Percentiles rank a stretch among this genome's conserved stretches.
phyloP scores from a whole-genome alignment of 2,888 invertebrate genomes.

The Heteropelma amictum region DNA sequence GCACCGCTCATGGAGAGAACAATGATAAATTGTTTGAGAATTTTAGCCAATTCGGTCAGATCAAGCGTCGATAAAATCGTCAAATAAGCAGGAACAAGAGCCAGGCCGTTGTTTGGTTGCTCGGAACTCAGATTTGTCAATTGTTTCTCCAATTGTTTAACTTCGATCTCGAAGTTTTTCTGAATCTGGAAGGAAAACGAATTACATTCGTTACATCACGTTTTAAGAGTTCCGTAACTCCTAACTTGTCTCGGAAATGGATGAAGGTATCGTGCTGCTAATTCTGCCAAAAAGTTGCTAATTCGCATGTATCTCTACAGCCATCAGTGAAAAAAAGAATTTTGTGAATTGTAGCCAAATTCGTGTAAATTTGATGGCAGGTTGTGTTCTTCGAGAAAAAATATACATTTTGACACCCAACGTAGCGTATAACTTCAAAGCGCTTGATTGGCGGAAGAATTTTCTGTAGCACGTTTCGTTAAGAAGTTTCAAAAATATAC shows the following conservation, averaged over 20 bases:
- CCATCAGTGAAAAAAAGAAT: neutral
- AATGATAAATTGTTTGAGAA: slow-evolving; percentile 81
- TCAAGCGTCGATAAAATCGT: slow-evolving; percentile 80
- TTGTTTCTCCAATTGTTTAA: slow-evolving; percentile 82
- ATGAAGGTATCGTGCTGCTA: no score
- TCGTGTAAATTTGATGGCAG: neutral
- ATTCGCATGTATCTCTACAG: no score
- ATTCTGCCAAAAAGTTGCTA: no score
- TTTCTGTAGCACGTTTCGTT: no score
- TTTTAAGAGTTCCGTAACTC: no score
- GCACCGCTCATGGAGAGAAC: slow-evolving; percentile 78
- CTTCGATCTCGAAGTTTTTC: slow-evolving; percentile 80
- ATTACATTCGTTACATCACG: neutral
- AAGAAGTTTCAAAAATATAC: no score
- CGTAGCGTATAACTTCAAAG: no score
- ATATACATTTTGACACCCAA: no score
- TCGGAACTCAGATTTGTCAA: slow-evolving; percentile 80
- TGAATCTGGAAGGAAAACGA: slow-evolving; percentile 75
- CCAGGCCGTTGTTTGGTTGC: slow-evolving; percentile 79
- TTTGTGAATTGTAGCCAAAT: no score
- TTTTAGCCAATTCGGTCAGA: slow-evolving; percentile 79
- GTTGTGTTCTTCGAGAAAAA: no score
- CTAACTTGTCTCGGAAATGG: no score
- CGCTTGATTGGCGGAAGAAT: no score
- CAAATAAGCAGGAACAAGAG: slow-evolving; percentile 82